These are phyloP conservation scores for Aricia artaxerxes DNA, from an alignment of 2,888 invertebrate species.

Conservation along the genomic window DNA sequence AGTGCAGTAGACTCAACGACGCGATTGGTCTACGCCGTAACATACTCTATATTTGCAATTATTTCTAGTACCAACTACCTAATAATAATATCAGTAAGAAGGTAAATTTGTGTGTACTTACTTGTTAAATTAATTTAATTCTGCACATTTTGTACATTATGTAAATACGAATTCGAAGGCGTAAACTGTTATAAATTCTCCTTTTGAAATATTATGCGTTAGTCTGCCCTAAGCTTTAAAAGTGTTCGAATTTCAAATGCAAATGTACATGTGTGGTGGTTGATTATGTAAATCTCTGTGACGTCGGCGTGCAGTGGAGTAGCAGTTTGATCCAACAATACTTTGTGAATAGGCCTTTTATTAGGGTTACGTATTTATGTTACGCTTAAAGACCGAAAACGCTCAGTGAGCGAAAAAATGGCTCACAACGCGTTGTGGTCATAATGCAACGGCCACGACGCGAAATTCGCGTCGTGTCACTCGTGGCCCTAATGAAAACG, in stretches of 20 bases:
- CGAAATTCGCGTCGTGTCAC: no score
- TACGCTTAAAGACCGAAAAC: no score
- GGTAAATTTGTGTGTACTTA: no score
- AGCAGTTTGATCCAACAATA: background rate
- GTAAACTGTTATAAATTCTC: background rate
- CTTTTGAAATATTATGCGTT: background rate
- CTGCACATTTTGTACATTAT: background rate
- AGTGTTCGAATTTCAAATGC: constrained; percentile 68
- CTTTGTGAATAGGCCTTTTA: background rate
- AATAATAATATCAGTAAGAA: no score
- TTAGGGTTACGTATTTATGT: background rate
- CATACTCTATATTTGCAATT: no score
- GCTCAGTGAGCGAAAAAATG: no score
- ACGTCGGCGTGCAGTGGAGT: constrained; percentile 27
- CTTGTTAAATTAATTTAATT: background rate
- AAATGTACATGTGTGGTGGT: constrained; percentile 71
- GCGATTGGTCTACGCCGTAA: no score
- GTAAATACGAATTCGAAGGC: background rate
- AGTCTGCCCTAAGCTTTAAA: constrained; percentile 49
- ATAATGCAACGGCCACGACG: no score
- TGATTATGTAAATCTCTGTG: constrained; percentile 68
- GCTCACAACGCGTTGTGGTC: no score
- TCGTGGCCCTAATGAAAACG: no score
- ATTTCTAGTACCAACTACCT: no score
- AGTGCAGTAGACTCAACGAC: no score